Conservation (phyloP, 2,888 invertebrate genomes). For the Chymomyza procnemis region DNA sequence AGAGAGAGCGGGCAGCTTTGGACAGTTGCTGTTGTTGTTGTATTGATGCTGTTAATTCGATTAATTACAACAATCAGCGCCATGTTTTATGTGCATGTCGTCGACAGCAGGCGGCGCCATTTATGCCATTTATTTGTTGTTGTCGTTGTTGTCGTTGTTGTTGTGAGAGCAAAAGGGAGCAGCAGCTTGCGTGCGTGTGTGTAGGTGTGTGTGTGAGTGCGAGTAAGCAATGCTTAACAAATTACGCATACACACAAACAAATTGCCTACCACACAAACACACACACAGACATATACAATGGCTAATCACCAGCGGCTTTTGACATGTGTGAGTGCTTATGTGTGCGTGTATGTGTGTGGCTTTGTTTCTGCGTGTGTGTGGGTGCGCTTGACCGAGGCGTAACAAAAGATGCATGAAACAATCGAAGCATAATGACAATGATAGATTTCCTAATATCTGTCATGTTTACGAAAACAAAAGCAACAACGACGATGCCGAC, state of each 20-base stretch:
- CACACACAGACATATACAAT: conserved; percentile 39
- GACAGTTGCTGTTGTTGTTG: background rate
- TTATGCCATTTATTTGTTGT: background rate
- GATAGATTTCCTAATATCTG: conserved; percentile 79
- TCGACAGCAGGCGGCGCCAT: conserved; percentile 4
- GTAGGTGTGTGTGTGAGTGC: background rate
- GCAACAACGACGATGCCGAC: conserved; percentile 8
- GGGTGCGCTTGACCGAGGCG: conserved; percentile 1
- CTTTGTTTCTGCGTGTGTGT: conserved; percentile 1
- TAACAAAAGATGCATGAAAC: conserved; percentile 48
- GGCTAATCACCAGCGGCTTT: conserved; percentile 56
- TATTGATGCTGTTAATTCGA: conserved; percentile 74
- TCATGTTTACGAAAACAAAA: conserved; percentile 75
- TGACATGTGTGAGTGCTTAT: conserved; percentile 11
- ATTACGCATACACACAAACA: too few relatives aligned
- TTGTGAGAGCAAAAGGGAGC: conserved; percentile 8
- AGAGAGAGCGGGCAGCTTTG: background rate
- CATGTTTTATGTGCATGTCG: conserved; percentile 60
- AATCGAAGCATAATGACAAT: conserved; percentile 79
- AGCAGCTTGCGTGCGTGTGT: background rate
- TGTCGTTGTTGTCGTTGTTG: too few relatives aligned
- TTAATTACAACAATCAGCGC: conserved; percentile 78
- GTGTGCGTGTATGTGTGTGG: conserved; percentile 20
- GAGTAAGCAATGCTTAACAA: background rate
- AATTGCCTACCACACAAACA: conserved; percentile 3